A percentile compares a stretch with the other conserved stretches of the same genome.
Conservation (phyloP, 30 jellyfish, hydroid and myxozoan species). For the Clytia hemisphaerica region DNA sequence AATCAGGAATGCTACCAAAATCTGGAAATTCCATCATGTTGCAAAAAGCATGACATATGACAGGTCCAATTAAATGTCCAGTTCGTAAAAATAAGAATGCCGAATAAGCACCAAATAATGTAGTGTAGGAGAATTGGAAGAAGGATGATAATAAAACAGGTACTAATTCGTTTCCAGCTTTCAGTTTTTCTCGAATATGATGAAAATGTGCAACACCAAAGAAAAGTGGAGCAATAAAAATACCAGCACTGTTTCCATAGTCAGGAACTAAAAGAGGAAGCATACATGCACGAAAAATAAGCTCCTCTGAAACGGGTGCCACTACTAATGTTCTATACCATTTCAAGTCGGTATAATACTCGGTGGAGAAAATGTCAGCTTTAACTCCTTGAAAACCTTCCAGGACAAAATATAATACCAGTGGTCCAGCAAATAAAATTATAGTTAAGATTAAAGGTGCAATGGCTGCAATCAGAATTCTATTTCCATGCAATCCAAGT, state of each 20-base stretch:
- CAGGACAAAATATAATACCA: conserved; percentile 23
- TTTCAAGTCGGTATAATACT: not conserved
- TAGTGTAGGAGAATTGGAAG: conserved; percentile 79
- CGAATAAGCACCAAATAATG: conserved; percentile 87
- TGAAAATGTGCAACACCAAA: conserved; percentile 96
- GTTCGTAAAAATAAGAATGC: conserved; percentile 85
- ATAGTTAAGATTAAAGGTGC: conserved; percentile 65
- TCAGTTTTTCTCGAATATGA: conserved; percentile 64
- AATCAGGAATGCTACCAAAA: conserved; percentile 40
- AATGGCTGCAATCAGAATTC: conserved; percentile 33
- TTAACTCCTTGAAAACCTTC: conserved; percentile 17
- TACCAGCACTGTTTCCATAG: conserved; percentile 35
- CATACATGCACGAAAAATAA: conserved; percentile 93
- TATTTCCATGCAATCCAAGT: conserved; percentile 63
- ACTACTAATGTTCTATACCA: conserved; percentile 24
- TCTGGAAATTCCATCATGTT: conserved; percentile 95
- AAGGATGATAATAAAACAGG: conserved; percentile 16
- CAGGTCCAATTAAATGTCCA: conserved; percentile 89
- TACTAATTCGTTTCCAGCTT: conserved; percentile 23
- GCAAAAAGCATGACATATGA: conserved; percentile 80
- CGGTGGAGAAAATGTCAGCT: not conserved
- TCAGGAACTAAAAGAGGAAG: conserved; percentile 75
- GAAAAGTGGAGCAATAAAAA: conserved; percentile 73
- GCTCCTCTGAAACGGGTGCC: conserved; percentile 97
- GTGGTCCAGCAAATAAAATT: conserved; percentile 72